Evolutionary conservation across 2,113 vertebrate species (phyloP), one percentile per base, ranked within the genome.

Genomic region (Ginglymostoma cirratum): DNA sequence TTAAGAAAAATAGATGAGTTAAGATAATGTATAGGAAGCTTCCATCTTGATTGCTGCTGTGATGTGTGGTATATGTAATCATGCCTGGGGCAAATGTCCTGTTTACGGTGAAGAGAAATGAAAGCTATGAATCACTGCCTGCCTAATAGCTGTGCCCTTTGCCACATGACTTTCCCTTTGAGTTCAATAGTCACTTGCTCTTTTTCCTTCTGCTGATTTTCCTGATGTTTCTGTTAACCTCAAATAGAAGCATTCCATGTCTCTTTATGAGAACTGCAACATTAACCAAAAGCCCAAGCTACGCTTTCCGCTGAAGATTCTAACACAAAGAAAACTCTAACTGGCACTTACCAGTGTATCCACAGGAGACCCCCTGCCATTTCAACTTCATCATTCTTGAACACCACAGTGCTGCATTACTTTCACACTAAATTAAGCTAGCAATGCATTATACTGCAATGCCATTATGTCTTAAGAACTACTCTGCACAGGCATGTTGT

Each of bases 401-500:
- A 90, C 48, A 34, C 24, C 87, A 34, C 52, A 90, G 48, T 17
- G 48, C 17, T 61, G 27, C 55, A 30, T 55, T 55, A 61, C 24
- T 90, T 90, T 90, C 78, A 83, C 78, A 42, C n/a, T 83, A 83
- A 83, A 83, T 83, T 83, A 83, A 83, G 38, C 42, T 42, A 83
- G 78, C 78, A 83, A 83, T 83, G 38, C 38, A 83, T 83, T 90
- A 17, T 12, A 34, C 27, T 90, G 87, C 87, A 61, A 61, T 34
- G 21, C 48, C 52, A 27, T 76, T 61, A 90, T 90, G 48, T 90
- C 27, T 90, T 61, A 83, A 19, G 52, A 90, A 61, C 52, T 34
- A 90, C 30, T 90, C 61, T 90, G 45, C 21, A 45, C 85, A 48
- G 24, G 45, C 7, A 87, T 7, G 0, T 87, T 52, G 6, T 87